Evolutionary conservation across 2,888 invertebrate genomes (phyloP), one percentile per base, ranked within the genome.

Genomic region (Drosophila ustulata): DNA sequence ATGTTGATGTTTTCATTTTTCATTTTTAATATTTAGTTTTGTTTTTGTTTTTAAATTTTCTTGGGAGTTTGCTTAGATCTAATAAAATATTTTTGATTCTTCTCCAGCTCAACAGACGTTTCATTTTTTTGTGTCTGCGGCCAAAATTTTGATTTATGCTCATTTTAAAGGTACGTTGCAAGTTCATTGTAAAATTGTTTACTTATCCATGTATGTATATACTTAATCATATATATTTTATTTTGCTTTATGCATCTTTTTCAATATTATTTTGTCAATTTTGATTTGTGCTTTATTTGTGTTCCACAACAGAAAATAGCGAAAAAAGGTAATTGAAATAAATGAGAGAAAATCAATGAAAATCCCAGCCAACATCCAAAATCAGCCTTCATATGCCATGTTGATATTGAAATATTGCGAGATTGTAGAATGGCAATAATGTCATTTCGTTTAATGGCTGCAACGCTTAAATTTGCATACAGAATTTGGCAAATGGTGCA

Each of bases 71-170:
- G 53, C 70, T 52, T 88, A 87, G 11, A 28, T 55, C 85, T 90
- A 89, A 76, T 82, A 89, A 89, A 83, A 82, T 85, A 59, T 80
- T 87, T 90, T 90, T 83, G 87, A 85, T 89, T 90, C 75, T 68
- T 59, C 11, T 78, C 76, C 84, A 81, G 80, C 77, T 75, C 80
- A 78, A 85, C 73, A 73, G 73, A 64, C 39, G 5, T 25, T 57
- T 11, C 45, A 23, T 66, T 45, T 58, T 75, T 81, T 72, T 72
- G 37, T 75, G 53, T 71, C 71, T 56, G 82, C 67, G 80, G 85
- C 80, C 77, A 81, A 87, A 82, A 90, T 90, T 90, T 91, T 91
- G 91, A 91, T 91, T 92, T 90, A 81, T 86, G 92, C 91, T 92
- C 91, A 78, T 85, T 80, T 80, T 78, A 77, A 90, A 85, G 80